Base-by-base conservation (phyloP, 2,888 invertebrate genomes). In the Cinara cedri region DNA sequence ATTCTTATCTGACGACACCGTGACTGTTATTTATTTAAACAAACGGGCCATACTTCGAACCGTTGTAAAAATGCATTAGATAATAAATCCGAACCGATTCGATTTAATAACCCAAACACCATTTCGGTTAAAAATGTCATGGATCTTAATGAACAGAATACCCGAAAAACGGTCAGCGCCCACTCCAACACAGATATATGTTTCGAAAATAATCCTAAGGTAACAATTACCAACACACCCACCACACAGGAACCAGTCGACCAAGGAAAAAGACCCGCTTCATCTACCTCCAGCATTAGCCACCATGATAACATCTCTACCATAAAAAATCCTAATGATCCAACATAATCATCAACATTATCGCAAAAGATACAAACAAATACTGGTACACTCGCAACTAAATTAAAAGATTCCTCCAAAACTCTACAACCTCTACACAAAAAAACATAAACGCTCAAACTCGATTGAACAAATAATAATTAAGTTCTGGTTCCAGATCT, bases 361-460 rank as follows among this genome's bases (percentile, higher is more conserved):
- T 10, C 55, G 9, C 1, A 10, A 55, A 55, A 55, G 9, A 21
- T 1, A 21, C 55, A 11, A 3, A 55, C n/a, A 55, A 55, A 19
- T 11, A 55, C 19, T 3, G 55, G 21, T 11, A 19, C 19, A 55
- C 55, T 55, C 55, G 55, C 19, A 55, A 55, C 11, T 11, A 21
- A 55, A 55, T 21, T 19, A 13, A 55, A 55, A 55, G 21, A 55
- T 0, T 21, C 55, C 2, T 1, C 21, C 21, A 65, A 65, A 44
- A 14, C 13, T 0, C 8, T 44, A 1, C 13, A 19, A 2, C 65
- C 44, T 14, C 44, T 0, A 6, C 14, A 1, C 13, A 8, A 65
- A 65, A 65, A 46, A 65, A 65, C 44, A 44, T 21, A 65, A 44
- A 21, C 44, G 21, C 11, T 65, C 65, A 65, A 65, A 65, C 13